Evolutionary conservation across 2,888 invertebrate genomes (phyloP), one percentile per base, ranked within the genome.

Genomic region (Erebia aethiops): DNA sequence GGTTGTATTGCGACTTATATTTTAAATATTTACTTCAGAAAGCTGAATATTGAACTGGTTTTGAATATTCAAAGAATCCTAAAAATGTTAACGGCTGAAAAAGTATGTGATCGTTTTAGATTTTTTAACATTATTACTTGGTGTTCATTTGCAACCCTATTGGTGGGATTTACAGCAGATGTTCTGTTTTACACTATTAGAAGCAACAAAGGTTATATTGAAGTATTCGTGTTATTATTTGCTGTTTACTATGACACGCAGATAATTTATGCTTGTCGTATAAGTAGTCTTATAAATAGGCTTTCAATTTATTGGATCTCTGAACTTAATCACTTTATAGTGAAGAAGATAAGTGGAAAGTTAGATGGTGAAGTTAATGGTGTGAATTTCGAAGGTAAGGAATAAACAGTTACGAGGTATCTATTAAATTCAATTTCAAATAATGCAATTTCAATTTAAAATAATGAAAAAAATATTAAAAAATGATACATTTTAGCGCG

Each of bases 31-130:
- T 46, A 11, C 11, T 46, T 18, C n/a, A 61, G 18, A 10, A 43
- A 61, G 41, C 18, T 61, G 16, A 61, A 46, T 18, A 43, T 61
- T 2, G 46, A 61, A 43, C 16, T 46, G 18, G 61, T 61, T 43
- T 46, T 61, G 18, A 61, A 61, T 43, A 11, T 61, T 18, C 61
- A 61, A 43, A 61, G 61, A 46, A 61, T 61, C 11, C 13, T 18
- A 0, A 46, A 46, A 61, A 46, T 61, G 43, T 18, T 61, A 0
- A 43, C 9, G 1, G 18, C 11, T 1, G 46, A 16, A 1, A 41
- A 60, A 41, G 4, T 18, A 1, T 60, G 3, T 9, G 13, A 61
- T 46, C 14, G 46, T 1, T 46, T 61, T 16, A 61, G 10, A 7
- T 8, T 46, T 0, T 61, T 61, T 18, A 61, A 13, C 13, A 11